Base-by-base conservation (phyloP, 2,888 invertebrate genomes). In the Ganaspis brasiliensis region DNA sequence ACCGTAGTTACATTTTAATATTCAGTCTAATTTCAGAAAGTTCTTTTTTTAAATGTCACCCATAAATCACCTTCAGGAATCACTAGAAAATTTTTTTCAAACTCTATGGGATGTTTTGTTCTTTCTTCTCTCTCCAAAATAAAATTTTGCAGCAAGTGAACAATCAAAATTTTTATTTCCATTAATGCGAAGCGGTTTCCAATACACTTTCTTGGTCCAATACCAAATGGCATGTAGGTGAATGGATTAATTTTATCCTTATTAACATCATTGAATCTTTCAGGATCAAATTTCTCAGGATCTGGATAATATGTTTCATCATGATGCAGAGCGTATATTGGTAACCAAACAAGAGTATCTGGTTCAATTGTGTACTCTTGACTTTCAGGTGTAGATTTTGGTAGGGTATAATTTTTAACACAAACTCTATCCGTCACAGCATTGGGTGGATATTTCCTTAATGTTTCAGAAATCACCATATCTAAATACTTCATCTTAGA, bases 361-460 rank as follows among this genome's bases (percentile, higher is more conserved):
- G 73, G 67, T 10, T 83, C 75, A 4, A 88, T 24, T 6, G 55
- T 76, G 5, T 82, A 19, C 16, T 31, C 57, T 2, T 70, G 31
- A 9, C 8, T 70, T 2, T 79, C 81, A 12, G 77, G 52, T 0
- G 67, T n/a, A 8, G 81, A 24, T 0, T 92, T 81, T 84, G 91
- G 78, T 82, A 93, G 83, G 19, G 92, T 91, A 77, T 92, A 94
- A 0, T 90, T 83, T 76, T 93, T 93, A 0, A 90, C 90, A 79
- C 93, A 94, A 3, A 90, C 81, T 74, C 94, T 90, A 83, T 94
- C 94, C 83, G 92, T 81, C 0, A 92, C 79, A 0, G 92, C 78
- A 0, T 92, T 91, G 1, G 92, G 91, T 0, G 93, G 90, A 92
- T 93, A 93, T 81, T 92, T 92, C 73, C 94, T 90, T 16, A 93